Percentiles rank a stretch among this genome's conserved stretches.
Evolutionary conservation across 1,140 invertebrate species (phyloP).

Genomic region (Agrypnia vestita): DNA sequence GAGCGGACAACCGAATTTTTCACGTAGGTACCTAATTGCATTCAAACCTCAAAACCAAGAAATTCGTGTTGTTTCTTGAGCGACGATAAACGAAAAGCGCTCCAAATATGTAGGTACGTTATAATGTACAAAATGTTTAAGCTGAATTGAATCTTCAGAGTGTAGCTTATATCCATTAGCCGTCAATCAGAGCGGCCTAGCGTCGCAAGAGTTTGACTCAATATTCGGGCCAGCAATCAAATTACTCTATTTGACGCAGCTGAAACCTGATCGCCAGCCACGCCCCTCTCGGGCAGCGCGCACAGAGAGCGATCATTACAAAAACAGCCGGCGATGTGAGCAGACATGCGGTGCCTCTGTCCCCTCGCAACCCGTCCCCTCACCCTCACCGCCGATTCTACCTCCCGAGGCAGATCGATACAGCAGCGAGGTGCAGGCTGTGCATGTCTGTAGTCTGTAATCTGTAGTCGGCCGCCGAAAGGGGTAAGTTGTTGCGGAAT

Average conservation of each 20-base stretch:
- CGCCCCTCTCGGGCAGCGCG: neutral
- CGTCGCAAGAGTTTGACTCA: neutral
- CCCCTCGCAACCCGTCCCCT: neutral
- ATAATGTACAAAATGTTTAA: no score
- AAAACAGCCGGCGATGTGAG: neutral
- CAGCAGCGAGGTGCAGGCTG: constrained; percentile 23
- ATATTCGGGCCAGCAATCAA: neutral
- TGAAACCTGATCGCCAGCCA: neutral
- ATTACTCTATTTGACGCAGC: neutral
- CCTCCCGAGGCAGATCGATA: neutral
- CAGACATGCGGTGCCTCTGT: neutral
- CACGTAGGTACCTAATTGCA: no score
- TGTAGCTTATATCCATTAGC: no score
- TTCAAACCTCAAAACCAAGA: no score
- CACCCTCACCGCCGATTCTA: neutral
- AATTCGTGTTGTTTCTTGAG: no score
- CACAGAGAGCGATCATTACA: neutral
- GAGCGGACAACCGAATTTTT: no score
- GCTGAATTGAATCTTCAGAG: no score
- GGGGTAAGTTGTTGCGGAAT: neutral
- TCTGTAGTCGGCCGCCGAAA: neutral
- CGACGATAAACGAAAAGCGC: no score
- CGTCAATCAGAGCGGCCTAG: no score
- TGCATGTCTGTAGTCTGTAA: neutral
- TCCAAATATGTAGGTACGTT: no score